Percentiles rank a stretch among this genome's conserved stretches.
Evolutionary conservation across 2,888 invertebrate species (phyloP).

Genomic region (Tanypteryx hageni): DNA sequence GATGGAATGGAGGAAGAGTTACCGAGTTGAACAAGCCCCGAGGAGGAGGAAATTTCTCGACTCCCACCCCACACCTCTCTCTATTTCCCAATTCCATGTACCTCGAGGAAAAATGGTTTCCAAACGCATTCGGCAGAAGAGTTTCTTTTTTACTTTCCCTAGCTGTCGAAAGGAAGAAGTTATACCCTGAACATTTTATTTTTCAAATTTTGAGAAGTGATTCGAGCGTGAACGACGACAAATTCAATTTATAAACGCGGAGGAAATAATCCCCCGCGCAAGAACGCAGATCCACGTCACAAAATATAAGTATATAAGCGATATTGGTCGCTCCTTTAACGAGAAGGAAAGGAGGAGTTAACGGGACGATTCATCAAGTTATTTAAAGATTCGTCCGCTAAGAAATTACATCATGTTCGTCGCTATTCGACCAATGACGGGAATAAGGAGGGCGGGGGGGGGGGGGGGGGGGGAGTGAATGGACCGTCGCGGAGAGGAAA

Average conservation of each 20-base stretch:
- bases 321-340: no score
- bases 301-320: no score
- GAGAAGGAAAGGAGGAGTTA: no score
- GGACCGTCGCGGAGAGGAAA: neutral
- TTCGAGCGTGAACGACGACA: neutral
- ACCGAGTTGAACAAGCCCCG: neutral
- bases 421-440: neutral
- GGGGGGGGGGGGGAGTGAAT: neutral
- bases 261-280: neutral
- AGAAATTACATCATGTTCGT: no score
- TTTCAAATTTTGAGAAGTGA: neutral
- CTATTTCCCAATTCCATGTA: neutral
- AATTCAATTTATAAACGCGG: neutral
- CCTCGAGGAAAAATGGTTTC: neutral
- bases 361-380: no score
- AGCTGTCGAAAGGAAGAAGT: neutral
- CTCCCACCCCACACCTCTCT: neutral
- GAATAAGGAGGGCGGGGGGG: no score
- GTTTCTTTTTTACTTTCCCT: neutral
- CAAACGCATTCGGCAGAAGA: neutral
- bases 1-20: neutral
- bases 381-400: no score
- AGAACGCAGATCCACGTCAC: no score
- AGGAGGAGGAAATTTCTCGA: neutral
- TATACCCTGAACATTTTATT: neutral